Base-by-base conservation (phyloP, 2,888 invertebrate genomes). In the Aphidius colemani region DNA sequence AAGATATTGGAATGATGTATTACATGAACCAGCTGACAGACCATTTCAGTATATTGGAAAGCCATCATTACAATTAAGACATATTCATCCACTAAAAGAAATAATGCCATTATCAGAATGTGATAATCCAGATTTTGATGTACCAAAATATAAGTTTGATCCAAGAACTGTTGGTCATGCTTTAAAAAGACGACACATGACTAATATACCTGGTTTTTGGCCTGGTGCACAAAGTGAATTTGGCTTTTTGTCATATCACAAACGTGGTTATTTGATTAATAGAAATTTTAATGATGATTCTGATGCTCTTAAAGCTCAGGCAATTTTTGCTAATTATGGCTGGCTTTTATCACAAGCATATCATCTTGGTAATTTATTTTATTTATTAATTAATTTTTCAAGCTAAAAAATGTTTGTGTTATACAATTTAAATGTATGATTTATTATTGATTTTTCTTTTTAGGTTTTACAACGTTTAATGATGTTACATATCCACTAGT, bases 401-500 rank as follows among this genome's bases (percentile, higher is more conserved):
- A 45, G 40, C 49, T 40, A 13, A 49, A 18, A 18, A 18, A 18
- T 18, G 1, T 1, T 18, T 18, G 13, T 18, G 2, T 18, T 45
- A 30, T 9, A 46, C n/a, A n/a, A n/a, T n/a, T 41, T 10, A 53
- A 11, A 13, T 44, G 40, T 5, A 44, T 48, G 1, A 30, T 10
- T n/a, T 41, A 4, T 56, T 39, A n/a, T 41, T 9, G 9, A 30
- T 59, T 51, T 51, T 13, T 63, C 71, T 39, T 30, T 30, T 30
- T 58, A 82, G 82, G 98, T 30, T 98, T 98, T 81, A 94, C 92
- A 45, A 92, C 94, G 11, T 94, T 87, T 78, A 92, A 93, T 72
- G 98, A 98, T 70, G 74, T 97, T 13, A 95, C 94, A 0, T 96
- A 96, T 80, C 98, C 99, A 0, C 81, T 98, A 63, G 88, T 90